phyloP scores from a whole-genome alignment of 2,888 invertebrate species.

The Chaetoderma sp. region DNA sequence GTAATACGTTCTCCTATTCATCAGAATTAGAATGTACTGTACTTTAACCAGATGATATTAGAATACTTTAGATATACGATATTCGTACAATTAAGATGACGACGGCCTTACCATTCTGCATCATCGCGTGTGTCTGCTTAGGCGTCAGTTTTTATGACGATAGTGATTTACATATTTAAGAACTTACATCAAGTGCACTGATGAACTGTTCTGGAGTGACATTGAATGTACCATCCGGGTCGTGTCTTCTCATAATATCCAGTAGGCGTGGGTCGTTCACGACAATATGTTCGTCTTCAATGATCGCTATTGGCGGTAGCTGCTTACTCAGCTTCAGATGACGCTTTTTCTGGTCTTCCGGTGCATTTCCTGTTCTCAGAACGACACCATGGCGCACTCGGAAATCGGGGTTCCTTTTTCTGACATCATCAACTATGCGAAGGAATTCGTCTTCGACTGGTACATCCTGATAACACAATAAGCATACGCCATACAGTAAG shows the following conservation, averaged over 20 bases:
- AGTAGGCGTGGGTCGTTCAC: slow-evolving; percentile 63
- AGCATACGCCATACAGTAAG: too few species aligned
- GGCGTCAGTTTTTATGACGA: neutral
- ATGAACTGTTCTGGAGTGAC: slow-evolving; percentile 61
- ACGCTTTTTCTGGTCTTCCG: slow-evolving; percentile 63
- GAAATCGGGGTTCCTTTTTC: slow-evolving; percentile 53
- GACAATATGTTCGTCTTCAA: slow-evolving; percentile 63
- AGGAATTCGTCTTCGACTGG: slow-evolving; percentile 67
- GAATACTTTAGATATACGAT: slow-evolving; percentile 1
- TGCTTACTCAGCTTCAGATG: slow-evolving; percentile 55
- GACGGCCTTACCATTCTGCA: neutral
- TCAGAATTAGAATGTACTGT: too few species aligned
- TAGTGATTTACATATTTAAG: neutral
- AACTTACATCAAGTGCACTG: slow-evolving; percentile 55
- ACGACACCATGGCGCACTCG: slow-evolving; percentile 57
- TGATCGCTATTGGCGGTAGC: slow-evolving; percentile 53
- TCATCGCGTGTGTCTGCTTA: neutral
- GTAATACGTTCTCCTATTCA: too few species aligned
- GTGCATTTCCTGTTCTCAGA: slow-evolving; percentile 64
- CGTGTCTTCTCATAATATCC: slow-evolving; percentile 59
- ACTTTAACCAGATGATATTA: neutral
- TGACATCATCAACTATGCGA: slow-evolving; percentile 60
- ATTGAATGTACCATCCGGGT: slow-evolving; percentile 46
- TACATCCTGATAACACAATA: slow-evolving; percentile 66
- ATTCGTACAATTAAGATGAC: too few species aligned